Evolutionary conservation across 23 tunicate genomes (phyloP).

Genomic region (Halocynthia roretzi): DNA sequence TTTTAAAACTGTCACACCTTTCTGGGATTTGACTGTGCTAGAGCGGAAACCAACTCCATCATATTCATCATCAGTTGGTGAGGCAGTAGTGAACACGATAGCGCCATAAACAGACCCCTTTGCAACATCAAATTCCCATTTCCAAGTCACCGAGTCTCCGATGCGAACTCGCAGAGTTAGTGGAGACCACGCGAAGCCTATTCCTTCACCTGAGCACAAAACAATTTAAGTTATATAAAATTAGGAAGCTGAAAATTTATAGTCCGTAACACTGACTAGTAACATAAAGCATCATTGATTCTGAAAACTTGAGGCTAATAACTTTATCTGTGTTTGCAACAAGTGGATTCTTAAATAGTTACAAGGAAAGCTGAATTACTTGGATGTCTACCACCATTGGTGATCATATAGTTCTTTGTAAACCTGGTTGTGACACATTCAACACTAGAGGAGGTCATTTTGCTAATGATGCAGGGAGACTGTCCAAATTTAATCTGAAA

Average conservation of each 20-base stretch:
- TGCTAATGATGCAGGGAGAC: neutral
- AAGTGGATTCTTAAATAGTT: too few relatives aligned
- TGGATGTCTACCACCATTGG: slow-evolving; percentile 7
- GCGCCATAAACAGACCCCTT: slow-evolving; percentile 17
- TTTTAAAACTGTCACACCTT: neutral
- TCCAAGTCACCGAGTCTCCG: slow-evolving; percentile 30
- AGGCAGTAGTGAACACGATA: slow-evolving; percentile 25
- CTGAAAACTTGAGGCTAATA: too few relatives aligned
- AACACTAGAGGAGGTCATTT: neutral
- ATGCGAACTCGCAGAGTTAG: neutral
- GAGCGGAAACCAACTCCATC: slow-evolving; percentile 34
- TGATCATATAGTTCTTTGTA: neutral
- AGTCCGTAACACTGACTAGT: too few relatives aligned
- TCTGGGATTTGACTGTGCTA: neutral
- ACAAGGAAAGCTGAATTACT: neutral
- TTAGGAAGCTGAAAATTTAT: too few relatives aligned
- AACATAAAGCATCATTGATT: too few relatives aligned
- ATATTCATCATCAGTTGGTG: slow-evolving; percentile 5
- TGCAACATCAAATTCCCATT: slow-evolving; percentile 17
- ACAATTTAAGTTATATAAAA: too few relatives aligned
- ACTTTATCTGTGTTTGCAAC: too few relatives aligned
- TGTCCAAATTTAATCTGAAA: too few relatives aligned
- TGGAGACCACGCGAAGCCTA: slow-evolving; percentile 9
- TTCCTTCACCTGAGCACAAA: slow-evolving; percentile 6
- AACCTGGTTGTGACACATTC: slow-evolving; percentile 2